Evolutionary conservation across 2,113 vertebrate genomes (phyloP), one percentile per base, ranked within the genome.

Genomic region (Leptodactylus fuscus): DNA sequence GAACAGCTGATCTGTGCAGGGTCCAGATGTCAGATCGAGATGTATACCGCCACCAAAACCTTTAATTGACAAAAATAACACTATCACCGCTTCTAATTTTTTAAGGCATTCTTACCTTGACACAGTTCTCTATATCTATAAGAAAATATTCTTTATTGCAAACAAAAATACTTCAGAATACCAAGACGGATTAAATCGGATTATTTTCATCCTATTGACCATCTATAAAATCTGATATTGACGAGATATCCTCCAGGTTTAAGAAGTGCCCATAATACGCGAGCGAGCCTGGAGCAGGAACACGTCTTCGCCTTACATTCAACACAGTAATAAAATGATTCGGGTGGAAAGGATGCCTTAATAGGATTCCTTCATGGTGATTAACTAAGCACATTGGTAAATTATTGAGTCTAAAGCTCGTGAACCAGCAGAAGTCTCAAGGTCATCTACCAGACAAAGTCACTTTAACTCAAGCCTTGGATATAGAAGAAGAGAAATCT

Each of bases 301-400:
- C 24, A 49, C 44, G 44, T 48, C 73, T 76, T 46, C 46, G 70
- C 73, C 73, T 29, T 48, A 51, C 46, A 80, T 80, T 41, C 53
- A 44, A 41, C 77, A 60, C 77, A 41, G 77, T 60, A 60, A 62
- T 80, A 80, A 80, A 60, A 62, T 62, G 77, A 80, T 41, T 60
- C 53, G 77, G 48, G 75, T 78, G 75, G 75, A 53, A 53, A 78
- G 75, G 77, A 62, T 80, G 77, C 22, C 77, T 80, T 80, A 60
- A 80, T 60, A 80, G 77, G 77, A 80, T 60, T 80, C 77, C 27
- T 80, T 80, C 77, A 80, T 41, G 53, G 36, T 62, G 53, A 80
- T 80, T 80, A 80, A 80, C 53, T 62, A 80, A 41, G 77, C 34
- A 80, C 77, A 80, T 80, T 80, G 34, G 77, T 62, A 41, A 80